phyloP scores from a whole-genome alignment of 2,888 invertebrate species.

The Drosophila setosimentum region DNA sequence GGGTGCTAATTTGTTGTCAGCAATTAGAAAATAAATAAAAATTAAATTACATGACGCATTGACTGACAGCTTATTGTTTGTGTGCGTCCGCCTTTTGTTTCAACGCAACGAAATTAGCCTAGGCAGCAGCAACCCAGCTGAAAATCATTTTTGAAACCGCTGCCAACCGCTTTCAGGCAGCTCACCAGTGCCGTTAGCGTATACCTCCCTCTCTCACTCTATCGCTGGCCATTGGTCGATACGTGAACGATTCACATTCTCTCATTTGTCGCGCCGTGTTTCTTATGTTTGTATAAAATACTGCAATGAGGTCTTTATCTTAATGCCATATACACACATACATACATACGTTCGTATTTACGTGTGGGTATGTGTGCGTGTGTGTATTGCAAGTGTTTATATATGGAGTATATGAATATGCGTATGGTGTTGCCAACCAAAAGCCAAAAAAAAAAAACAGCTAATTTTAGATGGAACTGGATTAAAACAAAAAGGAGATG shows the following conservation, averaged over 20 bases:
- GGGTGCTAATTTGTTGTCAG: conserved; percentile 26
- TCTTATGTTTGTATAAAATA: conserved; percentile 70
- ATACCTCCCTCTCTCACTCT: not conserved
- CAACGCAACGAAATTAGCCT: conserved; percentile 56
- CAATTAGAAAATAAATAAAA: conserved; percentile 40
- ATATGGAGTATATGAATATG: conserved; percentile 27
- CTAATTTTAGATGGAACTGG: conserved; percentile 1
- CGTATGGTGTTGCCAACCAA: conserved; percentile 18
- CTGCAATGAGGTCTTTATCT: conserved; percentile 71
- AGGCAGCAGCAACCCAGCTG: conserved; percentile 44
- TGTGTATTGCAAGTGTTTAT: not conserved
- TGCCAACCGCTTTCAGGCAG: conserved; percentile 50
- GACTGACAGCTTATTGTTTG: conserved; percentile 4
- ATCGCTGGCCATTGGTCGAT: conserved; percentile 20
- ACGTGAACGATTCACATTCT: conserved; percentile 53
- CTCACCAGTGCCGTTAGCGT: conserved; percentile 28
- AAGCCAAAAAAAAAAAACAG: not conserved
- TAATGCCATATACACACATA: conserved; percentile 29
- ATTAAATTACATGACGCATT: conserved; percentile 40
- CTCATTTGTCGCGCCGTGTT: conserved; percentile 20
- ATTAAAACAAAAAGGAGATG: not conserved
- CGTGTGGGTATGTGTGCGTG: not conserved
- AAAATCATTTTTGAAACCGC: conserved; percentile 57
- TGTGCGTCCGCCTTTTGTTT: conserved; percentile 41
- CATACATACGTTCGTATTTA: not conserved